A percentile compares a stretch with the other conserved stretches of the same genome.
Evolutionary conservation across 2,797 vertebrate genomes (phyloP).

Genomic region (Rhinogobio ventralis): DNA sequence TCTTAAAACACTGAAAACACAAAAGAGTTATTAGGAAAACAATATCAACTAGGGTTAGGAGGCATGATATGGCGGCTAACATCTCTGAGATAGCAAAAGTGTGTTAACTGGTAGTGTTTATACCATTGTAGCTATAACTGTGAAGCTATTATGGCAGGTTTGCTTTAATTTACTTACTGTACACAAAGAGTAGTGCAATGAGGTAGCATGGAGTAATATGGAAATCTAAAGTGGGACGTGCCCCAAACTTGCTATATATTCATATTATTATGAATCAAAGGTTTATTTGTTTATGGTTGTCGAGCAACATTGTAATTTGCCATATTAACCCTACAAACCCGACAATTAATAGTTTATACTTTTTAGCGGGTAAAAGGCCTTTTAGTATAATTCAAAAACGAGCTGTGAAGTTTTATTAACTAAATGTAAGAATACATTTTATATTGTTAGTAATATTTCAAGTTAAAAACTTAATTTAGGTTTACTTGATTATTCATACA

Average conservation of each 20-base stretch:
- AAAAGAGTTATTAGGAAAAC: slow-evolving; percentile 41
- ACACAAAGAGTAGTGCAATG: background rate
- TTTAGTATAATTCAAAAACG: no score
- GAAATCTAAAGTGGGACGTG: background rate
- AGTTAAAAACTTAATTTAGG: no score
- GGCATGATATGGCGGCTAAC: background rate
- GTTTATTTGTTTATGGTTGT: background rate
- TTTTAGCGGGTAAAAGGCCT: no score
- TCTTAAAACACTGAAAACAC: slow-evolving; percentile 78
- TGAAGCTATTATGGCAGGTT: background rate
- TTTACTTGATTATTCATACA: no score
- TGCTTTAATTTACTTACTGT: background rate
- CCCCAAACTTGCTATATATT: background rate
- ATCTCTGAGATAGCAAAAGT: background rate
- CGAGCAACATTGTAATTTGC: background rate
- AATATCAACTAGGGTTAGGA: background rate
- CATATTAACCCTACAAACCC: background rate
- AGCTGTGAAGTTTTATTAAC: no score
- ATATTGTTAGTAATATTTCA: no score
- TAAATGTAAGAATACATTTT: no score
- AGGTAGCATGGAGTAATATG: background rate
- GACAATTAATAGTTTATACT: no score
- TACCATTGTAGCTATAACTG: background rate
- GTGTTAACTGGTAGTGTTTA: background rate
- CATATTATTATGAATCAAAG: background rate